Evolutionary conservation across 2,113 vertebrate species (phyloP), one percentile per base, ranked within the genome.

Genomic region (Maccullochella peelii): DNA sequence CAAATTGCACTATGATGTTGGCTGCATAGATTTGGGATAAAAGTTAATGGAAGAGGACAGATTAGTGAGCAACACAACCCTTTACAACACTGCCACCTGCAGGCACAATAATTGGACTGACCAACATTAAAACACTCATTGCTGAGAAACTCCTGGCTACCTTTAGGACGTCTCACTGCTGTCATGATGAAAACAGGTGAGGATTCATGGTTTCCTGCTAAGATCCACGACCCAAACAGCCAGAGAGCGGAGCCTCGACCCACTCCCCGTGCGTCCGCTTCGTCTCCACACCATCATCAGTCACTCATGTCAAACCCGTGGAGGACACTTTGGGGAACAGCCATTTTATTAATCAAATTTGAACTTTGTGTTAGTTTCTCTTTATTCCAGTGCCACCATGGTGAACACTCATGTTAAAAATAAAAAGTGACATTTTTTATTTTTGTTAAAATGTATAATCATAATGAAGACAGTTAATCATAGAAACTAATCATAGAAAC

Each of bases 301-400:
- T 89, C 87, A 94, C 62, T 88, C 92, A 94, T 77, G 91, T 85
- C 92, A 94, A 93, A 93, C 63, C 79, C 67, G 81, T 44, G 65
- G 69, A 89, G 89, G 80, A 92, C 83, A 89, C 75, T 82, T 94
- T 94, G 93, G 92, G 94, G 93, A 95, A 95, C 93, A 96, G 92
- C 93, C 94, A 94, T 94, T 96, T 95, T 96, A 95, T 96, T 96
- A 91, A 93, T 94, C 93, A 93, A 94, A 90, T 94, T 93, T 88
- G 90, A 94, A 94, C 90, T 91, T 92, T 92, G 93, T 95, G 95
- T 94, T 95, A 95, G 93, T 94, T 94, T 93, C 89, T 94, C 93
- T 96, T 95, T 95, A 95, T 93, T 96, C 83, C 91, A 93, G 94
- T 94, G 94, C 88, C 95, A 95, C 94, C 93, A 88, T 73, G 83